A percentile compares a stretch with the other conserved stretches of the same genome.
These are phyloP conservation scores for Montipora sp. DNA, from an alignment of 64 coral and sea anemone genomes.

Conservation along the genomic window DNA sequence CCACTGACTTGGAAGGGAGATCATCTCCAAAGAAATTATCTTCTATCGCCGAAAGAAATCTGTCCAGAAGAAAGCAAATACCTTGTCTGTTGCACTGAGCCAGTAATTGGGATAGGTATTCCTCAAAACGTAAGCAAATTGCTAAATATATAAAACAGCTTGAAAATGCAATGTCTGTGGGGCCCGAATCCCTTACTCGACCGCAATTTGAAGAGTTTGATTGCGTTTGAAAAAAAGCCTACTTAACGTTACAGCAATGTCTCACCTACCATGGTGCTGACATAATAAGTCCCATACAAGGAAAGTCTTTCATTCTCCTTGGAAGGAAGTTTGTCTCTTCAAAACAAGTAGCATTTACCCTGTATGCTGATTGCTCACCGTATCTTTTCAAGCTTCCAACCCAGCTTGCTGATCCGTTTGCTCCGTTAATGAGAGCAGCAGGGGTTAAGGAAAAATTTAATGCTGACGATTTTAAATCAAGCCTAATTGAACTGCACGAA, in stretches of 20 bases:
- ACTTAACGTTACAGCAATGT: slow-evolving; percentile 40
- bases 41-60: slow-evolving; percentile 52
- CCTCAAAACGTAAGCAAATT: not conserved
- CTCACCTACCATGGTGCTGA: not conserved
- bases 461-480: slow-evolving; percentile 34
- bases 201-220: not conserved
- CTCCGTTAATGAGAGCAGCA: slow-evolving; percentile 41
- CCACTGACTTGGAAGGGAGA: slow-evolving; percentile 82
- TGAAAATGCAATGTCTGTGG: not conserved
- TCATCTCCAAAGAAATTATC: slow-evolving; percentile 7
- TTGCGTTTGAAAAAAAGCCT: slow-evolving; percentile 45
- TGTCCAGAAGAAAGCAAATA: slow-evolving; percentile 50
- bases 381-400: slow-evolving; percentile 47
- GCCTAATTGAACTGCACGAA: slow-evolving; percentile 18
- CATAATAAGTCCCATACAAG: not conserved
- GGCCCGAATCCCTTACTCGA: not conserved
- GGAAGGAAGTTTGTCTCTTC: slow-evolving; percentile 44
- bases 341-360: slow-evolving; percentile 61
- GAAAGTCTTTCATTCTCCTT: slow-evolving; percentile 17
- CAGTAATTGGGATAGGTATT: slow-evolving; percentile 9
- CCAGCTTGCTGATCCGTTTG: slow-evolving; percentile 1
- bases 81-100: slow-evolving; percentile 65
- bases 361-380: slow-evolving; percentile 41
- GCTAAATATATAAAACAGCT: slow-evolving; percentile 31
- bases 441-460: slow-evolving; percentile 67